Base-by-base conservation (phyloP, 2,797 vertebrate genomes). In the Monodelphis domestica region DNA sequence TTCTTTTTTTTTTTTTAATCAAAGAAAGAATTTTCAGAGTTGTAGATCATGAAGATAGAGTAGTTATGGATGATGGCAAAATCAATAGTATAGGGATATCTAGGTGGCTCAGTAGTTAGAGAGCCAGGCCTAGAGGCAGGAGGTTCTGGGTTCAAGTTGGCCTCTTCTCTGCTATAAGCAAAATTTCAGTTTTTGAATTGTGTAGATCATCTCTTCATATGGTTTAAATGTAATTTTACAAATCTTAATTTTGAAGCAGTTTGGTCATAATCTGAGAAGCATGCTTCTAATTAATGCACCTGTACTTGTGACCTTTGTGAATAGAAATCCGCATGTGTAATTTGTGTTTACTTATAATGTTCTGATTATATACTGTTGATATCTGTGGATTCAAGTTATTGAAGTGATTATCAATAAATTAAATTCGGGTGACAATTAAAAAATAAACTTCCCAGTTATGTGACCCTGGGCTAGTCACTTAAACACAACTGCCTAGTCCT, bases 321-420 rank as follows among this genome's bases (percentile, higher is more conserved):
- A 97, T 97, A 97, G 97, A 97, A 98, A 96, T 98, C 98, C 98
- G 98, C 98, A 98, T 98, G 98, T 98, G 98, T 98, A 98, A 98
- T 98, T 97, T 98, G 98, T 98, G 98, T 98, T 98, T 98, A 97
- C 98, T 98, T 98, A 98, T 98, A 98, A 98, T 97, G 97, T 98
- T 98, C 98, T 97, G 97, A 97, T 98, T 98, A 97, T 98, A 98
- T 98, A 98, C 98, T 98, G 98, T 98, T 98, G 98, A 96, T 98
- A 96, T 98, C 98, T 98, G 98, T 98, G 98, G 98, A 97, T 98
- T 98, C 97, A 97, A 98, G 97, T 98, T 98, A 97, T 98, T 98
- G 97, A 98, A 98, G 97, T 98, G 98, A 98, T 98, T 98, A 98
- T 97, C 97, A 98, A 98, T 98, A 98, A 98, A 98, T 96, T 96